Percentiles rank a stretch among this genome's conserved stretches.
These are phyloP conservation scores for Melinaea menophilus DNA, from an alignment of 2,888 invertebrate species.

Conservation along the genomic window DNA sequence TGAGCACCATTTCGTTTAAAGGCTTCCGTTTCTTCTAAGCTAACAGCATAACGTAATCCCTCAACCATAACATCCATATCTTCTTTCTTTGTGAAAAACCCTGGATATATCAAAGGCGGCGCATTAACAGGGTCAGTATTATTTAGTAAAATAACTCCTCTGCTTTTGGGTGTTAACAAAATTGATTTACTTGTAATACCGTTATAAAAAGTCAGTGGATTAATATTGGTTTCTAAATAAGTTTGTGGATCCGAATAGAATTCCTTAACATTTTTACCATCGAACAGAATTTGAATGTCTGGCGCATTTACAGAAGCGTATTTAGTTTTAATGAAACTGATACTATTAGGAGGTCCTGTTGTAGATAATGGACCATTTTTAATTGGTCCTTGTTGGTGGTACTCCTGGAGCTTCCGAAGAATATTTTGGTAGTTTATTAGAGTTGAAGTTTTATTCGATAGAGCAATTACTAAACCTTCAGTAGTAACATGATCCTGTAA, in stretches of 20 bases:
- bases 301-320: constrained; percentile 68
- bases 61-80: constrained; percentile 80
- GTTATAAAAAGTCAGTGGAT: constrained; percentile 80
- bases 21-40: constrained; percentile 78
- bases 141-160: constrained; percentile 80
- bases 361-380: constrained; percentile 75
- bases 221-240: constrained; percentile 63
- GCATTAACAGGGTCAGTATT: constrained; percentile 83
- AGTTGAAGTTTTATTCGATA: constrained; percentile 77
- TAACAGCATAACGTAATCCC: constrained; percentile 77
- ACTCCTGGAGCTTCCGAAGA: constrained; percentile 62
- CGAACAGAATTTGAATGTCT: constrained; percentile 82
- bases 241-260: constrained; percentile 77
- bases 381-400: constrained; percentile 53
- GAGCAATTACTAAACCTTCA: constrained; percentile 64
- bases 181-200: constrained; percentile 80
- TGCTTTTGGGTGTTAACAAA: constrained; percentile 79
- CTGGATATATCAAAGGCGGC: constrained; percentile 84
- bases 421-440: constrained; percentile 55
- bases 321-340: constrained; percentile 79
- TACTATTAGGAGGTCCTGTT: constrained; percentile 73
- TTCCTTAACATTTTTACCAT: constrained; percentile 76
- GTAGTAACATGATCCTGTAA: constrained; percentile 86
- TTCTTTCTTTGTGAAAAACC: constrained; percentile 79
- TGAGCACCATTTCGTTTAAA: constrained; percentile 77